These are phyloP conservation scores for Coenonympha glycerion DNA, from an alignment of 2,888 invertebrate genomes.

Conservation along the genomic window DNA sequence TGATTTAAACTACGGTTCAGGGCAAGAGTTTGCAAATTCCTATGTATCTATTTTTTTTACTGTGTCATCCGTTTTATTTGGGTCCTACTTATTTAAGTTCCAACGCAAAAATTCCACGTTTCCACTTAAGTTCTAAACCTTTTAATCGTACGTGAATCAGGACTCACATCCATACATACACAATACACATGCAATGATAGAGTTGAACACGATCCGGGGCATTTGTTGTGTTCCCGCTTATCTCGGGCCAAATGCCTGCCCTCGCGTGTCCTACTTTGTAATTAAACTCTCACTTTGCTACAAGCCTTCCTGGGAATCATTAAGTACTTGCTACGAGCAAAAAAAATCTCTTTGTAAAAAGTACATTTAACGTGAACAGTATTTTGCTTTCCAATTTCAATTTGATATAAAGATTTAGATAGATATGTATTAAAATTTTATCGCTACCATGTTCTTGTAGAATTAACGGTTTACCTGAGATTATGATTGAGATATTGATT, in stretches of 20 bases:
- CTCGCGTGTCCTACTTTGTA: conserved; percentile 19
- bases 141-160: conserved; percentile 2
- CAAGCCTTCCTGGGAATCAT: conserved; percentile 13
- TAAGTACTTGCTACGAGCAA: conserved; percentile 9
- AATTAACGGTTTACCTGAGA: no score
- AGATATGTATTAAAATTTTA: background rate
- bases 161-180: conserved; percentile 1
- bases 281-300: conserved; percentile 22
- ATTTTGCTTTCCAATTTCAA: background rate
- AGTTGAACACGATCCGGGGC: conserved; percentile 8
- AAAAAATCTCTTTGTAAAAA: background rate
- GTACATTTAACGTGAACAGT: background rate
- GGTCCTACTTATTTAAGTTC: background rate
- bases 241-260: conserved; percentile 13
- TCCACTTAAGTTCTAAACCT: conserved; percentile 4
- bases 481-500: no score
- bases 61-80: no score
- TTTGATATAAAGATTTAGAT: background rate
- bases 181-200: conserved; percentile 1
- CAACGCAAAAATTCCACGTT: background rate
- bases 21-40: no score
- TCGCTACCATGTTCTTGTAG: background rate
- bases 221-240: conserved; percentile 14
- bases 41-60: no score
- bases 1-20: no score